Percentiles rank a stretch among this genome's conserved stretches.
phyloP scores from a whole-genome alignment of 2,113 vertebrate genomes.

The Etia nguti region DNA sequence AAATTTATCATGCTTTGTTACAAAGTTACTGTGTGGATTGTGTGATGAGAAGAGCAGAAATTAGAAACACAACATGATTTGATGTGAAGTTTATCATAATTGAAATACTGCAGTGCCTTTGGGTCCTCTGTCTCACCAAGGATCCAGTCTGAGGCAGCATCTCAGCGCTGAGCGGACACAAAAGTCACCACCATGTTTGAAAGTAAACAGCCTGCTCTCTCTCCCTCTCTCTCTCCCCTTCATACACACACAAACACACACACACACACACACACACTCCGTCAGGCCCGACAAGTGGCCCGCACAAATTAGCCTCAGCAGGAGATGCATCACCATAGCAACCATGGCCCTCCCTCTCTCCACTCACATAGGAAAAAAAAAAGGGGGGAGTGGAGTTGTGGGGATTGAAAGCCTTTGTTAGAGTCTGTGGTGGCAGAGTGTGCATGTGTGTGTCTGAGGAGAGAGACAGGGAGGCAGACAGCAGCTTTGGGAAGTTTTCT shows the following conservation, averaged over 20 bases:
- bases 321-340: conserved; percentile 71
- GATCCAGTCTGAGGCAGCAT: not conserved
- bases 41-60: not conserved
- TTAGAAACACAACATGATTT: rapidly evolving
- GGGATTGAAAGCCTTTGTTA: conserved; percentile 66
- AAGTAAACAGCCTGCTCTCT: conserved; percentile 54
- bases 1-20: not conserved
- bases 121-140: not conserved
- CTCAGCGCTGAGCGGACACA: not conserved
- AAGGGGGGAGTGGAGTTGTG: conserved; percentile 35
- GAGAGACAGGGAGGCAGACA: not conserved
- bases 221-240: not conserved
- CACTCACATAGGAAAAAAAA: not conserved
- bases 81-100: not conserved
- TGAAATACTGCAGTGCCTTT: not conserved
- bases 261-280: not conserved
- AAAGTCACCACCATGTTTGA: conserved; percentile 41
- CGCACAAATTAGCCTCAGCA: conserved; percentile 75
- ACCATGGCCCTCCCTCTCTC: conserved; percentile 53
- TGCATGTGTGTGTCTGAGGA: not conserved
- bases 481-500: conserved; percentile 16
- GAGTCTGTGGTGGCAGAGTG: not conserved
- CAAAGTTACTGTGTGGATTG: not conserved
- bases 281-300: conserved; percentile 57
- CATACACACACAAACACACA: not conserved